A percentile compares a stretch with the other conserved stretches of the same genome.
phyloP scores from a whole-genome alignment of 2,888 invertebrate species.

The Nesidiocoris tenuis region DNA sequence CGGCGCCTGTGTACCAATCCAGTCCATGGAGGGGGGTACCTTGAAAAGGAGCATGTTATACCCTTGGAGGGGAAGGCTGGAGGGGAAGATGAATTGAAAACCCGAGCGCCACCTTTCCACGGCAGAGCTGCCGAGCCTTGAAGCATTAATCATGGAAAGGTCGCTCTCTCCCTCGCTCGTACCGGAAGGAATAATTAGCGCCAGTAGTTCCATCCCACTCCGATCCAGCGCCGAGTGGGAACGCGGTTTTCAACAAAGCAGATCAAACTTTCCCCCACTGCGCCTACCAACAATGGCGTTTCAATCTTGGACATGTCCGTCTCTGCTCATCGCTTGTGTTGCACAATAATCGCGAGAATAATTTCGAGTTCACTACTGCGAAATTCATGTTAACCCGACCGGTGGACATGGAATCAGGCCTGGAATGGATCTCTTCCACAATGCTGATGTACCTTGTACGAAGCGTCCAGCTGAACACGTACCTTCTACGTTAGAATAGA shows the following conservation, averaged over 20 bases:
- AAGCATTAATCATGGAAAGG: neutral
- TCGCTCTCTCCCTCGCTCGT: neutral
- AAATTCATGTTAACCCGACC: too few relatives aligned
- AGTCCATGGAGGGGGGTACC: neutral
- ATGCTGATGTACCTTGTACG: too few relatives aligned
- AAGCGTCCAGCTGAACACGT: too few relatives aligned
- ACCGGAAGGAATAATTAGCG: neutral
- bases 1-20: neutral
- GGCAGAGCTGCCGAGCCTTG: neutral
- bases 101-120: neutral
- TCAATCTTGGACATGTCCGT: neutral
- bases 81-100: neutral
- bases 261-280: neutral
- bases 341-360: too few relatives aligned
- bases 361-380: too few relatives aligned
- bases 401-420: too few relatives aligned
- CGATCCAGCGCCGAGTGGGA: neutral
- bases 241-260: neutral
- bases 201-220: neutral
- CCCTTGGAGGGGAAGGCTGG: neutral
- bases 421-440: too few relatives aligned
- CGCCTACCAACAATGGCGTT: neutral
- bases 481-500: too few relatives aligned
- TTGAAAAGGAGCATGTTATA: neutral
- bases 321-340: too few relatives aligned